These are phyloP conservation scores for Nothoprocta pentlandii DNA, from an alignment of 2,113 vertebrate genomes.

Conservation along the genomic window DNA sequence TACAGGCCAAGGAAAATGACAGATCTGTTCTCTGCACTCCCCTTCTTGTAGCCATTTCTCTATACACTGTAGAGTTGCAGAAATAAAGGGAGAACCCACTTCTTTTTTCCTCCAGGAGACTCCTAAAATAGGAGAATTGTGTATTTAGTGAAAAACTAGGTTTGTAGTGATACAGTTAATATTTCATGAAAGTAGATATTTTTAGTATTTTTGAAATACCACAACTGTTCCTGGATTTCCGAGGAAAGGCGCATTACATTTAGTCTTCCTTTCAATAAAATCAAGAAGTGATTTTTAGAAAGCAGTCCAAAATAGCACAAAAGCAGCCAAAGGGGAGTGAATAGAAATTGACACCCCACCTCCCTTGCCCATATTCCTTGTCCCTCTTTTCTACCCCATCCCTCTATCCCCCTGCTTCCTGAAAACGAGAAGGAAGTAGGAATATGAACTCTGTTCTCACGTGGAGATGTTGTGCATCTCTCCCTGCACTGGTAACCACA, in stretches of 20 bases:
- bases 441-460: slow-evolving; percentile 63
- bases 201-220: slow-evolving; percentile 88
- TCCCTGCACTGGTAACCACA: slow-evolving; percentile 70
- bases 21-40: slow-evolving; percentile 71
- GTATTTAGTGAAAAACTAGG: slow-evolving; percentile 89
- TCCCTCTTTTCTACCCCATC: neutral
- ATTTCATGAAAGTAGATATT: slow-evolving; percentile 90
- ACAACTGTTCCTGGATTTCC: slow-evolving; percentile 84
- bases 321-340: slow-evolving; percentile 83
- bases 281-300: slow-evolving; percentile 81
- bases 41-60: slow-evolving; percentile 67
- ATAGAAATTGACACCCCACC: slow-evolving; percentile 72
- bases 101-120: slow-evolving; percentile 72
- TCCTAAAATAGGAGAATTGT: slow-evolving; percentile 83
- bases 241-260: slow-evolving; percentile 83
- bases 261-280: slow-evolving; percentile 87
- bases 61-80: slow-evolving; percentile 76
- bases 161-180: slow-evolving; percentile 89
- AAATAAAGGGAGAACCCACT: slow-evolving; percentile 79
- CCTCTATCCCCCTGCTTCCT: slow-evolving; percentile 24
- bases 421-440: slow-evolving; percentile 67
- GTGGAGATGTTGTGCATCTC: slow-evolving; percentile 76
- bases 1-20: slow-evolving; percentile 73
- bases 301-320: slow-evolving; percentile 84
- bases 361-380: slow-evolving; percentile 42